A percentile compares a stretch with the other conserved stretches of the same genome.
These are phyloP conservation scores for Hippopotamyrus pictus DNA, from an alignment of 2,797 vertebrate genomes.

Conservation along the genomic window DNA sequence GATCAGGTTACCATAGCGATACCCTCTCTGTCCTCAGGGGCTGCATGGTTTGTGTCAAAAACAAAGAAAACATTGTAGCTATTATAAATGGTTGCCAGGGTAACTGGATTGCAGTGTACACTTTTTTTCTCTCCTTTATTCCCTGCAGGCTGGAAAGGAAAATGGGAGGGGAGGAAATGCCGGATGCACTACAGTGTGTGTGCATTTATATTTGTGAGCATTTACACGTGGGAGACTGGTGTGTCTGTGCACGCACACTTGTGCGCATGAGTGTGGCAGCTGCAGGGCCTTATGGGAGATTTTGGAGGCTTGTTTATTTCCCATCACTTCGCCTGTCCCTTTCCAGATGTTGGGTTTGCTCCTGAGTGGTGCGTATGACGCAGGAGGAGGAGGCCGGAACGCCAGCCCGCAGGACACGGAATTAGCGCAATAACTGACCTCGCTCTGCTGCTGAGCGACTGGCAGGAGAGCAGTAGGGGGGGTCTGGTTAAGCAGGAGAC, in stretches of 20 bases:
- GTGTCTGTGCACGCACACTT: constrained; percentile 30
- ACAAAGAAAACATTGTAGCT: constrained; percentile 21
- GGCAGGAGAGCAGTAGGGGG: not conserved
- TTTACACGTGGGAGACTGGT: constrained; percentile 12
- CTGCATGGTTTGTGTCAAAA: constrained; percentile 16
- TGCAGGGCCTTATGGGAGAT: constrained; percentile 61
- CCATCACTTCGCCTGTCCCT: constrained; percentile 37
- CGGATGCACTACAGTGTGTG: constrained; percentile 19
- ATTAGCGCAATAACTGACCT: not conserved
- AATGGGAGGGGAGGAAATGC: constrained; percentile 22
- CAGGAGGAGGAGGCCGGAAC: constrained; percentile 27
- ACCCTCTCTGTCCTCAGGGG: constrained; percentile 15
- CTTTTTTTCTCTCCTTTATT: constrained; percentile 42
- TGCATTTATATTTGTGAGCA: not conserved
- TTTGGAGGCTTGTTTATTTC: constrained; percentile 51
- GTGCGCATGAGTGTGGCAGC: constrained; percentile 9
- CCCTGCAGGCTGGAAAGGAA: constrained; percentile 40
- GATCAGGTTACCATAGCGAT: constrained; percentile 53
- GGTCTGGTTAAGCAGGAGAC: not conserved
- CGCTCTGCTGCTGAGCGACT: not conserved
- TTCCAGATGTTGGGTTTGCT: constrained; percentile 58
- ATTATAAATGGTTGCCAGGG: constrained; percentile 65
- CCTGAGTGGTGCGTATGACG: not conserved
- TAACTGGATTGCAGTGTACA: constrained; percentile 45
- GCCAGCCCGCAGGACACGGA: not conserved